Base-by-base conservation (phyloP, 1,140 invertebrate genomes). In the Thaumatotibia leucotreta region DNA sequence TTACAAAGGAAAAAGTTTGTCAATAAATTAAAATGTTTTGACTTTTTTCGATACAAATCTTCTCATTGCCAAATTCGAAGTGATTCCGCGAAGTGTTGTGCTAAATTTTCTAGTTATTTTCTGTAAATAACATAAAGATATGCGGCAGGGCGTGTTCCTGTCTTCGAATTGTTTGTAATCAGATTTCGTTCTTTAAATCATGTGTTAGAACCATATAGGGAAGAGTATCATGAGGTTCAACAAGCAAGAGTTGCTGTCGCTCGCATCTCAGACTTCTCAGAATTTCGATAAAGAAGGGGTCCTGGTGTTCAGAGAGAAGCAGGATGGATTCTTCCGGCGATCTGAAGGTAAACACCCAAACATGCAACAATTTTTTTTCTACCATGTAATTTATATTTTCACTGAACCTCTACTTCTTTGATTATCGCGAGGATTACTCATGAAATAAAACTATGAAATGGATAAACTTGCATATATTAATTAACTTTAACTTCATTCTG, bases 271-370 rank as follows among this genome's bases (percentile, higher is more conserved):
- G 86, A 95, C 96, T 23, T 95, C 95, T 10, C 95, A 96, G 75
- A 97, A 96, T 86, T 98, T 98, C 91, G 97, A 98, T 83, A 97
- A 97, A 80, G 97, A 98, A 93, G 97, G 98, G 17, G 93, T 97
- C 70, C 92, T 98, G 61, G 95, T 95, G 63, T 93, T 99, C 50
- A 95, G 85, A 73, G 97, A 98, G 87, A 94, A 96, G 70, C 96
- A 97, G 79, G 97, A 98, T 82, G 95, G 97, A 54, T 97, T 98
- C 89, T 97, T 99, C 89, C 94, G 97, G 77, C 94, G 96, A 87
- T 94, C 95, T 67, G 97, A 98, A 94, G 96, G 97, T 98, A n/a
- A n/a, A n/a, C n/a, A n/a, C n/a, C n/a, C n/a, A n/a, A n/a, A n/a
- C n/a, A n/a, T n/a, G n/a, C n/a, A n/a, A n/a, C n/a, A n/a, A n/a